phyloP scores from a whole-genome alignment of 1,140 invertebrate species.

The Formica exsecta region DNA sequence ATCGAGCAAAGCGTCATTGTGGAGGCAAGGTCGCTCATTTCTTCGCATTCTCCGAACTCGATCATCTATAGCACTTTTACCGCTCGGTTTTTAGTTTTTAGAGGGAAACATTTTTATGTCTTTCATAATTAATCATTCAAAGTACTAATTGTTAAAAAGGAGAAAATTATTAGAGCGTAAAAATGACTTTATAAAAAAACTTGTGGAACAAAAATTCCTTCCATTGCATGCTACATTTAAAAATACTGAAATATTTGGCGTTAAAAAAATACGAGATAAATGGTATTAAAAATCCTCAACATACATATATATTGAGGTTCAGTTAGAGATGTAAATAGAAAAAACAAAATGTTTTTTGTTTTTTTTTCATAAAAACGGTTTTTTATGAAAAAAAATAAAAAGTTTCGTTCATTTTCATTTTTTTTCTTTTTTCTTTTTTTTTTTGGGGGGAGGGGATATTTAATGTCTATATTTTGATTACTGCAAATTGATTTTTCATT shows the following conservation, averaged over 20 bases:
- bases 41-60: not conserved
- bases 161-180: slow-evolving; percentile 10
- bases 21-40: slow-evolving; percentile 6
- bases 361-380: no score
- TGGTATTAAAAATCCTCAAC: not conserved
- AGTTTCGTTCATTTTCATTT: no score
- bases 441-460: no score
- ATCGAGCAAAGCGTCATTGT: not conserved
- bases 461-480: no score
- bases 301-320: not conserved
- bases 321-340: no score
- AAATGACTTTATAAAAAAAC: not conserved
- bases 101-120: not conserved
- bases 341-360: no score
- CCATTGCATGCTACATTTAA: not conserved
- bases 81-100: not conserved
- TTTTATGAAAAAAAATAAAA: no score
- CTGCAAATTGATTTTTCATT: no score
- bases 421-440: no score
- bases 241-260: not conserved
- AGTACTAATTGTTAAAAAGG: not conserved
- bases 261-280: no score
- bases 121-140: not conserved
- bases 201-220: not conserved
- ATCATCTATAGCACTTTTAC: slow-evolving; percentile 41